Conservation (phyloP, 2,888 invertebrate species). For the Esperia sulphurella region DNA sequence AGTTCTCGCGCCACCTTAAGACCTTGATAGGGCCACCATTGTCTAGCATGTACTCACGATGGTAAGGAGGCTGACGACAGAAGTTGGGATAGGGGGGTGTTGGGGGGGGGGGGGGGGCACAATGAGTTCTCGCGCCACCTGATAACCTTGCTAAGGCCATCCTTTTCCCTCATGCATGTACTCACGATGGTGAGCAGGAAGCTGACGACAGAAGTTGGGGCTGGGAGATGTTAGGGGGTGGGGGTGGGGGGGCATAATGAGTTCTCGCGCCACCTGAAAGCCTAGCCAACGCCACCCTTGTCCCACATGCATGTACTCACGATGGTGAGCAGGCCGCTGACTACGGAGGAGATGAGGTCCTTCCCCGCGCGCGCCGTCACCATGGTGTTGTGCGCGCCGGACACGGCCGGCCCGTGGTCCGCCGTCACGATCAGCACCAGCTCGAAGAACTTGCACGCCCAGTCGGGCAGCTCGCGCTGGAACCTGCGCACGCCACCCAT, state of each 20-base stretch:
- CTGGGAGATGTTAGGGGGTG: too few species aligned
- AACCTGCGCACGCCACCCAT: constrained; percentile 77
- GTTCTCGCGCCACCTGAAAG: too few species aligned
- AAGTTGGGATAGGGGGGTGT: constrained; percentile 98
- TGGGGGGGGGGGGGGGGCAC: too few species aligned
- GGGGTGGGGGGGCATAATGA: too few species aligned
- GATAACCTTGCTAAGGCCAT: too few species aligned
- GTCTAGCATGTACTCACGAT: constrained; percentile 93
- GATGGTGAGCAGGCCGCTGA: constrained; percentile 97
- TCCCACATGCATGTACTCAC: too few species aligned
- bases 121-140: too few species aligned
- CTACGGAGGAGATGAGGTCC: constrained; percentile 96
- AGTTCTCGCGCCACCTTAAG: too few species aligned
- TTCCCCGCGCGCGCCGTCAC: constrained; percentile 98
- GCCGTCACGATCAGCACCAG: constrained; percentile 99
- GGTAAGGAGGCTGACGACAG: constrained; percentile 96
- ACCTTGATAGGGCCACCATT: too few species aligned
- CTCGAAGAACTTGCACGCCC: constrained; percentile 98
- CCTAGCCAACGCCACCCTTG: too few species aligned
- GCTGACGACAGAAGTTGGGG: constrained; percentile 97
- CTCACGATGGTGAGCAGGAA: constrained; percentile 97
- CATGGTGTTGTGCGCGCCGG: constrained; percentile 99
- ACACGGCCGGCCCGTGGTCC: constrained; percentile 99
- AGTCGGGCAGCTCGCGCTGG: constrained; percentile 95
- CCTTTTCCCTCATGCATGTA: too few species aligned